Conservation (phyloP, 1,140 invertebrate species). For the Pectinophora gossypiella region DNA sequence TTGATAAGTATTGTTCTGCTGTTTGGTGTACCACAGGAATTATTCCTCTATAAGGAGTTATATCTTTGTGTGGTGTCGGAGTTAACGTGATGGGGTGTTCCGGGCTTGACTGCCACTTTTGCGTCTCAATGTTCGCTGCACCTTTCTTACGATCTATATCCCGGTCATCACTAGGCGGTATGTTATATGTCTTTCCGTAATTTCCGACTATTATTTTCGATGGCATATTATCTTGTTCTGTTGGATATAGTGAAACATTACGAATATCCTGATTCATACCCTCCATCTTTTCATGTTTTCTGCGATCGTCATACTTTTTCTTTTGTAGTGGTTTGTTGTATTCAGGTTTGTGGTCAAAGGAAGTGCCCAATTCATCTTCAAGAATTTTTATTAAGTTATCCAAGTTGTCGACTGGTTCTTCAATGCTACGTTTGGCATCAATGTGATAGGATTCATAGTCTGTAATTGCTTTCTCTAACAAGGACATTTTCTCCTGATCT, state of each 20-base stretch:
- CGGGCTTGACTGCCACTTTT: constrained; percentile 21
- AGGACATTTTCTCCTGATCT: constrained; percentile 41
- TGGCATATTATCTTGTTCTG: constrained; percentile 18
- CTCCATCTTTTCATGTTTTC: constrained; percentile 9
- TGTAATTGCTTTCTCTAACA: constrained; percentile 36
- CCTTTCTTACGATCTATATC: constrained; percentile 37
- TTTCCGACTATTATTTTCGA: constrained; percentile 35
- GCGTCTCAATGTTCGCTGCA: constrained; percentile 29
- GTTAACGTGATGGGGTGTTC: not conserved
- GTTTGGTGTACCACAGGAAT: constrained; percentile 12
- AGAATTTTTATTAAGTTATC: constrained; percentile 56
- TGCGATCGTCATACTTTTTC: constrained; percentile 13
- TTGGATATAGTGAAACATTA: constrained; percentile 8
- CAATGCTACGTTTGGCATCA: constrained; percentile 21
- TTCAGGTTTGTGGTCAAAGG: constrained; percentile 24
- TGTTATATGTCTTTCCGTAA: constrained; percentile 32
- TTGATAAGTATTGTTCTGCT: constrained; percentile 22
- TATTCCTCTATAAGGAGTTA: constrained; percentile 2
- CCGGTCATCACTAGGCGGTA: constrained; percentile 25
- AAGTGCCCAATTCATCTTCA: constrained; percentile 49
- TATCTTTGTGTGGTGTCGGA: constrained; percentile 7
- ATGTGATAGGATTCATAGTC: constrained; percentile 29
- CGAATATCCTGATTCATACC: constrained; percentile 12
- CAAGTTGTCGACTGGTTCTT: constrained; percentile 34
- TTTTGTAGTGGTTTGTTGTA: constrained; percentile 13